Evolutionary conservation across 2,113 vertebrate genomes (phyloP).

Genomic region (Misgurnus anguillicaudatus): DNA sequence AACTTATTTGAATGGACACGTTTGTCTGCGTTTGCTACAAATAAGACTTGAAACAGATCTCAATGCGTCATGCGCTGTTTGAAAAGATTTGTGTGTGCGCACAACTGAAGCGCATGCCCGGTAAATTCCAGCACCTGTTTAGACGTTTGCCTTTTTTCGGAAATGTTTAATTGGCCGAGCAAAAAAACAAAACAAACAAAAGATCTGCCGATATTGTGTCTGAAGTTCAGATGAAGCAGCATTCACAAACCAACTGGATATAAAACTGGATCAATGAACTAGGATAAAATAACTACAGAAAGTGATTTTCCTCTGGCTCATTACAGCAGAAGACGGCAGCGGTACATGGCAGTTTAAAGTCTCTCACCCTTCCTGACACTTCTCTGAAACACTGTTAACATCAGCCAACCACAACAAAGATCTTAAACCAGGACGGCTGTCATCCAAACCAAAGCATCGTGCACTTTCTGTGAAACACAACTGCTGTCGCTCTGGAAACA

Average conservation of each 20-base stretch:
- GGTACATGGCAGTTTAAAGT: neutral
- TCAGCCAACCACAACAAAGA: conserved; percentile 9
- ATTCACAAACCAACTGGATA: no score
- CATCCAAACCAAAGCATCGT: conserved; percentile 11
- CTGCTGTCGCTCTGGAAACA: neutral
- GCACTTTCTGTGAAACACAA: conserved; percentile 6
- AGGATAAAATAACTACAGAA: neutral
- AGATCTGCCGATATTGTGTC: neutral
- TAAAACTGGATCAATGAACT: neutral
- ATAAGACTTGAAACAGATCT: no score
- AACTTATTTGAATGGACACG: no score
- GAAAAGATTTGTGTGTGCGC: conserved; percentile 9
- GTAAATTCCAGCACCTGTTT: neutral
- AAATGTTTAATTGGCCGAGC: neutral
- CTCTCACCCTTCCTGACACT: conserved; percentile 19
- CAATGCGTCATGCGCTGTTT: neutral
- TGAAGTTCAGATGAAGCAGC: neutral
- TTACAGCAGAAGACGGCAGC: no score
- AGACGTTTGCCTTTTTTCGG: no score
- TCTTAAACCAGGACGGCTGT: neutral
- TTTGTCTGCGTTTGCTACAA: no score
- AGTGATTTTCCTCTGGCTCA: no score
- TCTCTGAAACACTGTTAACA: neutral
- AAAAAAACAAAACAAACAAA: conserved; percentile 13
- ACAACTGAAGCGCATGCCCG: neutral